Evolutionary conservation across 2,888 invertebrate species (phyloP).

Genomic region (Opisthograptis luteolata): DNA sequence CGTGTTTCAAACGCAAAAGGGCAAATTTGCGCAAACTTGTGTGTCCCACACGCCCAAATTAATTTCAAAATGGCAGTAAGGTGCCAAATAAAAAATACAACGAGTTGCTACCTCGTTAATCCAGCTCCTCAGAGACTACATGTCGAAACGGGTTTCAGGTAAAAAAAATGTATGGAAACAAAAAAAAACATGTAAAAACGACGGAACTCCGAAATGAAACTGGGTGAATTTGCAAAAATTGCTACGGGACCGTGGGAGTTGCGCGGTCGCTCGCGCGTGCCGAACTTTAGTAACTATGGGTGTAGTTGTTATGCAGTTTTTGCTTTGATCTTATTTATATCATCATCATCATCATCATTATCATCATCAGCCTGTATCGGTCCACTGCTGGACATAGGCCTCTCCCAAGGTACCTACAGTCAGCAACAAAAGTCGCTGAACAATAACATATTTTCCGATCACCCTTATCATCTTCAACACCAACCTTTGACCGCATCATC

Average conservation of each 20-base stretch:
- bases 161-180: conserved; percentile 44
- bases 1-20: conserved; percentile 13
- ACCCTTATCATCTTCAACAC: too few relatives aligned
- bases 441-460: too few relatives aligned
- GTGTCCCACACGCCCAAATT: conserved; percentile 26
- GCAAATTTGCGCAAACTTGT: conserved; percentile 10
- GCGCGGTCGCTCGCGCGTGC: conserved; percentile 16
- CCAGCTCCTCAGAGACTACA: conserved; percentile 41
- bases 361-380: too few relatives aligned
- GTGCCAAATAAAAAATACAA: conserved; percentile 49
- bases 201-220: conserved; percentile 54
- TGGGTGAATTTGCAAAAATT: conserved; percentile 68
- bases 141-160: conserved; percentile 33
- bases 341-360: too few relatives aligned
- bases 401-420: too few relatives aligned
- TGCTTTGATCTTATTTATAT: neutral
- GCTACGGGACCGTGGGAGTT: conserved; percentile 56
- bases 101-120: conserved; percentile 49
- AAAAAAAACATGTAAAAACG: conserved; percentile 38
- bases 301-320: conserved; percentile 24
- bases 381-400: too few relatives aligned
- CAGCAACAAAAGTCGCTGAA: too few relatives aligned
- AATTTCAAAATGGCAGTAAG: conserved; percentile 35
- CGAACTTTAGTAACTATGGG: conserved; percentile 21
- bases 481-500: too few relatives aligned